Evolutionary conservation across 30 jellyfish, hydroid and myxozoan genomes (phyloP), one percentile per base, ranked within the genome.

Genomic region (Aurelia coerulea): DNA sequence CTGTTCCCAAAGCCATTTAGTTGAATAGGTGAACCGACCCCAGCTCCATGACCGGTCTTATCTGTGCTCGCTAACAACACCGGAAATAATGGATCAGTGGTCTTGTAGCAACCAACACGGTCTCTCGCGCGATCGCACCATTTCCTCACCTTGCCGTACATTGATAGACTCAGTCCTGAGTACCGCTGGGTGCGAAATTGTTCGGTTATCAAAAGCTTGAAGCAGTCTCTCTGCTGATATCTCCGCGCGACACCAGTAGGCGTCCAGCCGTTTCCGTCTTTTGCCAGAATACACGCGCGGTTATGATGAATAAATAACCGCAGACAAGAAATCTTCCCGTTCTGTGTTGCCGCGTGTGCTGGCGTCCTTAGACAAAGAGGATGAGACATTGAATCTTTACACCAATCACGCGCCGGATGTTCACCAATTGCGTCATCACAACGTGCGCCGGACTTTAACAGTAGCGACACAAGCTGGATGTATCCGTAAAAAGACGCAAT

Each of bases 101-200:
- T 39, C 13, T 76, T 74, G 90, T 86, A 86, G 58, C 60, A 86
- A 2, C 82, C 86, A 54, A 86, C 90, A 9, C 90, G 85, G 73
- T 86, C 95, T 8, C 87, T 69, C 29, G 95, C 95, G 15, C 90
- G 89, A 70, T 76, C 95, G 51, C 89, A 75, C 95, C 95, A 86
- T 49, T 86, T 86, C 84, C 90, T 64, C 52, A 86, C 95, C 59
- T 86, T 86, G 2, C 80, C 85, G 53, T 86, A 86, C 6, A 76
- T 62, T 17, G 90, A 76, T 62, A 86, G 82, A 76, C 68, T 86
- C 33, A 86, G 81, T 34, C 95, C 95, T 8, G 79, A 71, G 65
- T 76, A 66, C 63, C 74, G 76, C 49, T 62, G 90, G 11, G 41
- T 76, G 17, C 95, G 71, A n/a, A 86, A 76, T 66, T 86, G 95